These are phyloP conservation scores for Drosophila lacicola DNA, from an alignment of 2,888 invertebrate genomes.

Conservation along the genomic window DNA sequence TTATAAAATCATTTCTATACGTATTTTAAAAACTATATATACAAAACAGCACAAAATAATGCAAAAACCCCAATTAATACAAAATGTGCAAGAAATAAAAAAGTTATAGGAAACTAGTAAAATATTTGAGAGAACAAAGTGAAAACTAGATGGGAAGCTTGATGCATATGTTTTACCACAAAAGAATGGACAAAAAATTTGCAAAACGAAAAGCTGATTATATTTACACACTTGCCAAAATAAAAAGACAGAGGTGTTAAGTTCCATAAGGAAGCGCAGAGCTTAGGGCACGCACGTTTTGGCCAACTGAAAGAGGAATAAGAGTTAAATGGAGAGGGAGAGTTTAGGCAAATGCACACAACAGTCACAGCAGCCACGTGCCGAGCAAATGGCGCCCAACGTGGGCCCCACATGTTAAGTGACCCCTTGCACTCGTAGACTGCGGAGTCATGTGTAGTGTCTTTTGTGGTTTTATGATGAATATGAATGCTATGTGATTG, in stretches of 20 bases:
- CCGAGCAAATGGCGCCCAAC: conserved; percentile 25
- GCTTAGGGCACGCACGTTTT: conserved; percentile 42
- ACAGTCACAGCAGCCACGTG: conserved; percentile 36
- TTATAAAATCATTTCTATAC: too few relatives aligned
- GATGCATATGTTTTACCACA: neutral
- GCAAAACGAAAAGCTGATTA: neutral
- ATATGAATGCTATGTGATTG: conserved; percentile 81
- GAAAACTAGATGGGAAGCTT: neutral
- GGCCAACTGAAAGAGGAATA: conserved; percentile 22
- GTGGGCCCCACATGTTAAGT: conserved; percentile 6
- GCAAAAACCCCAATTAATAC: too few relatives aligned
- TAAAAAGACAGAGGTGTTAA: conserved; percentile 1
- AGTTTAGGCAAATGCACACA: conserved; percentile 51
- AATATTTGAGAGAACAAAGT: neutral
- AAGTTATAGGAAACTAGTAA: too few relatives aligned
- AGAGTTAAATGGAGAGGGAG: conserved; percentile 22
- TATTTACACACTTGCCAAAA: conserved; percentile 9
- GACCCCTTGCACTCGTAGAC: conserved; percentile 18
- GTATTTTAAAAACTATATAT: too few relatives aligned
- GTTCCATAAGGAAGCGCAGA: neutral
- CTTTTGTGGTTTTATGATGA: conserved; percentile 78
- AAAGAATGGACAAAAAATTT: neutral
- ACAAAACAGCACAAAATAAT: too few relatives aligned
- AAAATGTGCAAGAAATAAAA: too few relatives aligned
- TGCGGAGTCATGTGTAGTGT: conserved; percentile 60